Evolutionary conservation across 2,797 vertebrate species (phyloP), one percentile per base, ranked within the genome.

Genomic region (Mormyrus hasselquistii): DNA sequence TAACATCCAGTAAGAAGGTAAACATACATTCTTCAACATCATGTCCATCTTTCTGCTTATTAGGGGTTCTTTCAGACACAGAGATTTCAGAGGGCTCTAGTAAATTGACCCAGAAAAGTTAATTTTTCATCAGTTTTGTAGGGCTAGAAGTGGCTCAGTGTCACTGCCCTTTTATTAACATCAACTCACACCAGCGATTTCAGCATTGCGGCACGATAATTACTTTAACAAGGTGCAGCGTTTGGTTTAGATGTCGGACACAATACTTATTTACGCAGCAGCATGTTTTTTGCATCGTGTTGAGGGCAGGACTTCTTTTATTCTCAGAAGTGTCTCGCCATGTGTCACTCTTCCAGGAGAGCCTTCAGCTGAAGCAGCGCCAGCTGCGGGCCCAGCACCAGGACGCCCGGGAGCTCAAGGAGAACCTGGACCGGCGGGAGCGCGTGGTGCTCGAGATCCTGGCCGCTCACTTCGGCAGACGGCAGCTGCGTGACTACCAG

Each of bases 341-440:
- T 10, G 10, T 89, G n/a, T 82, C 92, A 50, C 89, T 88, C 25
- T 22, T 69, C 82, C 94, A 99, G 98, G 97, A 95, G 6, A 96
- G 95, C 0, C 96, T 99, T 89, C 95, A 92, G 0, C 96, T 97
- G 94, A 99, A 99, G 92, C 96, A 95, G 85, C 96, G 95, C 62
- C 94, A 97, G 93, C 96, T 99, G 91, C 95, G 97, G 3, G 94
- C 96, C 87, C 98, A 99, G 93, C 97, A 97, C 0, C 97, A 99
- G 90, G 98, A 99, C 0, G 98, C 98, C 14, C 93, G 96, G 4
- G 98, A 99, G 91, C 96, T 99, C 88, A 99, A 99, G 95, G 98
- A 99, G 92, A 99, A 99, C 93, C 92, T 99, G 86, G 98, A 99
- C 92, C 97, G 97, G 0, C 96, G 98, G 34, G 97, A 98, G 88